These are phyloP conservation scores for Cotesia chilonis DNA, from an alignment of 1,140 invertebrate genomes.

Conservation along the genomic window DNA sequence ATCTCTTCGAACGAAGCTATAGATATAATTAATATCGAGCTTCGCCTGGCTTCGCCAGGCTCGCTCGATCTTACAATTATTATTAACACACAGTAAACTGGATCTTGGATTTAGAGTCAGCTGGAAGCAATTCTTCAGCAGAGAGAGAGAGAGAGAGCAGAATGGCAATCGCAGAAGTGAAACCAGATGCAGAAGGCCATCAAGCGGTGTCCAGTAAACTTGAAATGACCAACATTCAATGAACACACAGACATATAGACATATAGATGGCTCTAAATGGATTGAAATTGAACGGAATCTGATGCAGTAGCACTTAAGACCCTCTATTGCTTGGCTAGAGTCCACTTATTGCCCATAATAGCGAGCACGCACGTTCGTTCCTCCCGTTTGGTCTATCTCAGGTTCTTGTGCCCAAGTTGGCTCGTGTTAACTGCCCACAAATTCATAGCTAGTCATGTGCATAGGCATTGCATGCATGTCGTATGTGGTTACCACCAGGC, in stretches of 20 bases:
- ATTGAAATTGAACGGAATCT: conserved; percentile 28
- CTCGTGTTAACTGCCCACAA: conserved; percentile 31
- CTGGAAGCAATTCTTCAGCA: background rate
- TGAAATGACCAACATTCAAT: conserved; percentile 55
- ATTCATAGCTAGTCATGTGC: conserved; percentile 11
- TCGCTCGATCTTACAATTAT: too few species aligned
- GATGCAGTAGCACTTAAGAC: conserved; percentile 22
- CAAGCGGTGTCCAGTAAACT: conserved; percentile 44
- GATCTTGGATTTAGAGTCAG: too few species aligned
- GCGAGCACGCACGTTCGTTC: conserved; percentile 31
- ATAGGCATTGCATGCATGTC: conserved; percentile 7
- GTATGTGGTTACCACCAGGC: too few species aligned
- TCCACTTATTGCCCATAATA: conserved; percentile 39
- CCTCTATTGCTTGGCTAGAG: background rate
- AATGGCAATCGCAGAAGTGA: conserved; percentile 4
- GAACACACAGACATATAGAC: conserved; percentile 25
- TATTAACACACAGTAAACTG: too few species aligned
- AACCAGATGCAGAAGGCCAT: conserved; percentile 45
- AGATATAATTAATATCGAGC: too few species aligned
- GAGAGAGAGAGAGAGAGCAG: too few species aligned
- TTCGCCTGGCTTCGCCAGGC: too few species aligned
- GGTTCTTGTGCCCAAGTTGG: background rate
- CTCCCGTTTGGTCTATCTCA: background rate
- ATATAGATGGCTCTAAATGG: conserved; percentile 2
- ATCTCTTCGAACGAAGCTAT: too few species aligned